phyloP scores from a whole-genome alignment of 1,140 invertebrate genomes.

The Zaprionus vittiger region DNA sequence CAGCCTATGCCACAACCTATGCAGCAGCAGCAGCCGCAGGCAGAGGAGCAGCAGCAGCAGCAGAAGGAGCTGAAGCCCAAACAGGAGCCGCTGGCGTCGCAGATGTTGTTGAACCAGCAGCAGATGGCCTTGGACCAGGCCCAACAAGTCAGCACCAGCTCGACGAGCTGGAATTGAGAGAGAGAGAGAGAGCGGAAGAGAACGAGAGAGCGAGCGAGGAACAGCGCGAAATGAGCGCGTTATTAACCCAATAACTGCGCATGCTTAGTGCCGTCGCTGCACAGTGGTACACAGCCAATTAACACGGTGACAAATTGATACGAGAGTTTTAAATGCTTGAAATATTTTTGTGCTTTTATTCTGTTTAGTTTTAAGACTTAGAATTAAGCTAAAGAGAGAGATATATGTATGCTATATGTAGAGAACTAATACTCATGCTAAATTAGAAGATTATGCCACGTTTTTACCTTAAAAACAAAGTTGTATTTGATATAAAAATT shows the following conservation, averaged over 20 bases:
- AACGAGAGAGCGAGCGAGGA: constrained; percentile 4
- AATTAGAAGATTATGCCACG: not conserved
- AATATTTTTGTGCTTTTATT: not conserved
- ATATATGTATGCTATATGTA: not conserved
- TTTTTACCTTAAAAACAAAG: not conserved
- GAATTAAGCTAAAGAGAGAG: not conserved
- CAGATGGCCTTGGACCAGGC: constrained; percentile 79
- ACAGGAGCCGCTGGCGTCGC: constrained; percentile 48
- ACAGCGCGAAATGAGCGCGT: constrained; percentile 23
- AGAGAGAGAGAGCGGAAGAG: constrained; percentile 15
- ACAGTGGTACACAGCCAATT: constrained; percentile 44
- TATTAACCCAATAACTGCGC: constrained; percentile 50
- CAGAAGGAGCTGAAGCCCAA: constrained; percentile 22
- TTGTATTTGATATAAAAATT: not conserved
- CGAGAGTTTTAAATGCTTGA: constrained; percentile 1
- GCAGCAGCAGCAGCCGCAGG: constrained; percentile 32
- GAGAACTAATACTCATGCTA: not conserved
- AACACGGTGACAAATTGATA: not conserved
- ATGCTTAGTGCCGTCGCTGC: constrained; percentile 29
- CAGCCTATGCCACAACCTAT: constrained; percentile 23
- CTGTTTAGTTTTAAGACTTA: not conserved
- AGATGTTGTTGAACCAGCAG: constrained; percentile 74
- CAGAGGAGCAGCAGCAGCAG: constrained; percentile 23
- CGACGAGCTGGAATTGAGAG: constrained; percentile 69
- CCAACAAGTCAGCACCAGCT: constrained; percentile 73